phyloP scores from a whole-genome alignment of 2,888 invertebrate species.

The Hemaris fuciformis region DNA sequence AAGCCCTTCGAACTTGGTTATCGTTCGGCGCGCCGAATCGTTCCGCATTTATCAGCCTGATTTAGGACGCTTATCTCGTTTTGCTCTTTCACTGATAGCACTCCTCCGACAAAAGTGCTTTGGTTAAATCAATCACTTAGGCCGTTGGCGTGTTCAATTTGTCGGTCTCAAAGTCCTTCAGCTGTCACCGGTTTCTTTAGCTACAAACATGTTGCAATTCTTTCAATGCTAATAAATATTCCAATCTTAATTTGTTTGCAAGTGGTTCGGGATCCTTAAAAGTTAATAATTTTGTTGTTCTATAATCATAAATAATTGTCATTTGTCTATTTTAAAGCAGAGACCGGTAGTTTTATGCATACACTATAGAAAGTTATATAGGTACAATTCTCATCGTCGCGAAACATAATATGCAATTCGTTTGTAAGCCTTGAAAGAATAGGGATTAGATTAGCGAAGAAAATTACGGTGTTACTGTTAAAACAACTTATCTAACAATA shows the following conservation, averaged over 20 bases:
- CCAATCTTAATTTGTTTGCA: neutral
- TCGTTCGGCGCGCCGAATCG: constrained; percentile 11
- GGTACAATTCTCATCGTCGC: no score
- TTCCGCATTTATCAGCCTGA: constrained; percentile 54
- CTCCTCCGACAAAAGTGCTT: constrained; percentile 53
- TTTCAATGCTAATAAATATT: neutral
- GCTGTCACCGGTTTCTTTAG: neutral
- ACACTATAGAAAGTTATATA: no score
- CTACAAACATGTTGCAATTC: neutral
- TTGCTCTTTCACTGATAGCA: constrained; percentile 51
- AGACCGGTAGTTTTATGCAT: no score
- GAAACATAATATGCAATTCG: no score
- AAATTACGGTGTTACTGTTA: no score
- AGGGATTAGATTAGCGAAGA: no score
- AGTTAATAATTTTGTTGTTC: neutral
- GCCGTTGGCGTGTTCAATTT: constrained; percentile 55
- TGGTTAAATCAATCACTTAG: constrained; percentile 67
- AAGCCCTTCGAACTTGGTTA: constrained; percentile 13
- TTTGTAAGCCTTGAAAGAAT: no score
- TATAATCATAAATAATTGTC: neutral
- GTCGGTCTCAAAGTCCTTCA: constrained; percentile 40
- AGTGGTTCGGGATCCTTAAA: neutral
- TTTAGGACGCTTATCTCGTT: constrained; percentile 66
- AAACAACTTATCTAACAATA: no score
- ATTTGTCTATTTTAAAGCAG: no score